Percentiles rank a stretch among this genome's conserved stretches.
Conservation (phyloP, 2,888 invertebrate genomes). For the Ariolimax columbianus region DNA sequence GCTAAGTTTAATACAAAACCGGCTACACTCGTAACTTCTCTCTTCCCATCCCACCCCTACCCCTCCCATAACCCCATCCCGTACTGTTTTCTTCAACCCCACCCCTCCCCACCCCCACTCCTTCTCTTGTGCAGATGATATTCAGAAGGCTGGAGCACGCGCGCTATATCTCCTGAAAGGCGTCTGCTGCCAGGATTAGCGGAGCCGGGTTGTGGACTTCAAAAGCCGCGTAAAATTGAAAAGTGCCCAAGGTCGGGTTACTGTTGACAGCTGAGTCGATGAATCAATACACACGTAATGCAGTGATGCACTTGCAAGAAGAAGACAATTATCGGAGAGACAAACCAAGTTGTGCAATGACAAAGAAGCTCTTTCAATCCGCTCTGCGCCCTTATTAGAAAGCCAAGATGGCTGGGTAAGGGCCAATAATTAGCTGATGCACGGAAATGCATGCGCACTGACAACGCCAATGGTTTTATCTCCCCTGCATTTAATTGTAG, state of each 20-base stretch:
- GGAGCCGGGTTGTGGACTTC: slow-evolving; percentile 23
- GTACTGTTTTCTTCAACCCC: neutral
- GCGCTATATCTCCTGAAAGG: slow-evolving; percentile 13
- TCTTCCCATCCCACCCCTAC: neutral
- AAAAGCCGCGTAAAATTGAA: slow-evolving; percentile 35
- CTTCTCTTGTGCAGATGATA: slow-evolving; percentile 7
- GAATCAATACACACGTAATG: slow-evolving; percentile 27
- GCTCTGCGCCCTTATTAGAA: neutral
- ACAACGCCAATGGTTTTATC: neutral
- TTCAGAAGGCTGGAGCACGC: neutral
- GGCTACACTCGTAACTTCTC: neutral
- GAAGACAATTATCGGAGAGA: slow-evolving; percentile 28
- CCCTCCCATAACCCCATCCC: no score
- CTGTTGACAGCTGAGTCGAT: slow-evolving; percentile 36
- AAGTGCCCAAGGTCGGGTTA: slow-evolving; percentile 37
- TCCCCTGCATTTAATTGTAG: neutral
- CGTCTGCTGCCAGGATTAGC: neutral
- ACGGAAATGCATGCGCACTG: slow-evolving; percentile 8
- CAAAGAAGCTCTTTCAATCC: slow-evolving; percentile 26
- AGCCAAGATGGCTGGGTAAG: neutral
- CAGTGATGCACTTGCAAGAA: slow-evolving; percentile 25
- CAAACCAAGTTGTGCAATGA: slow-evolving; percentile 18
- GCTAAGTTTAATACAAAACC: neutral
- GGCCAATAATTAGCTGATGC: slow-evolving; percentile 19
- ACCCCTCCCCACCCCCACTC: no score